Conservation (phyloP, 2,797 vertebrate species). For the Eulemur rubriventer region DNA sequence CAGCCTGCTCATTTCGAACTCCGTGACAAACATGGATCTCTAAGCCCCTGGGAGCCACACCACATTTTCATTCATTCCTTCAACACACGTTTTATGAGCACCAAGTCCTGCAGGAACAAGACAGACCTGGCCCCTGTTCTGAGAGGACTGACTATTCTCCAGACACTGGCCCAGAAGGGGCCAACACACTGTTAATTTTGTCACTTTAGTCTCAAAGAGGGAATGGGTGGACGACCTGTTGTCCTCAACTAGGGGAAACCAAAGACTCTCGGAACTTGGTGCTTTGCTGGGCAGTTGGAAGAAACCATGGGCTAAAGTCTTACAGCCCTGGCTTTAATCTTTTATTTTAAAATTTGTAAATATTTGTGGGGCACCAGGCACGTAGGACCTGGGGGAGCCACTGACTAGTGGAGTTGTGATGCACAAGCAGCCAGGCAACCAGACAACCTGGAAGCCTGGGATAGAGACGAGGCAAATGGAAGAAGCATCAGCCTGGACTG, state of each 20-base stretch:
- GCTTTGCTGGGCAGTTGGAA: neutral
- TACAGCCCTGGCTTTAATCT: neutral
- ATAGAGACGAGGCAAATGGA: neutral
- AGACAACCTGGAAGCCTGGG: neutral
- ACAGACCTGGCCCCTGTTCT: neutral
- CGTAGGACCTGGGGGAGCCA: neutral
- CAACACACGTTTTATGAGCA: neutral
- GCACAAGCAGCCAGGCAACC: rapidly evolving
- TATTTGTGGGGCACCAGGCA: neutral
- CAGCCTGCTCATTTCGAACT: neutral
- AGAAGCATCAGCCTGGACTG: neutral
- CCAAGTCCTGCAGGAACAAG: neutral
- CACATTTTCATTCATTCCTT: neutral
- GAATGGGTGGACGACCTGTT: neutral
- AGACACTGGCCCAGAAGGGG: neutral
- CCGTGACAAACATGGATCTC: neutral
- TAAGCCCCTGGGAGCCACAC: neutral
- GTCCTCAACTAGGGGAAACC: constrained; percentile 2
- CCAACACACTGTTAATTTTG: neutral
- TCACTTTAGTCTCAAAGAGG: neutral
- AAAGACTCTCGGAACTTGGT: neutral
- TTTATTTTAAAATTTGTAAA: neutral
- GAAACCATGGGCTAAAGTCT: neutral
- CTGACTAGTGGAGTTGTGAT: neutral
- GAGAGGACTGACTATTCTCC: neutral